Base-by-base conservation (phyloP, 2,888 invertebrate genomes). In the Tryphoninae sp. region DNA sequence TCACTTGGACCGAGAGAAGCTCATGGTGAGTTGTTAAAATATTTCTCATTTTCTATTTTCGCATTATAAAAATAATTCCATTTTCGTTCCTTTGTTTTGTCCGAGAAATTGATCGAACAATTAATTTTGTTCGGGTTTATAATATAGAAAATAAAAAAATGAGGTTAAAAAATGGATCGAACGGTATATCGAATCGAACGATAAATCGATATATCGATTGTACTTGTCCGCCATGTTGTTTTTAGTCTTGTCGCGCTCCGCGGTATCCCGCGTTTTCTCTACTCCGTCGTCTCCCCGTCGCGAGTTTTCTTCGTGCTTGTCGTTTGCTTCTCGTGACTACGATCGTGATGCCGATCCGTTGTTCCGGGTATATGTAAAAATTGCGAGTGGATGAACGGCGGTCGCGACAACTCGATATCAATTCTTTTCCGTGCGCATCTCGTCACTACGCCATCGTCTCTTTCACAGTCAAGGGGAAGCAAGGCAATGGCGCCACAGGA, bases 1-100 rank as follows among this genome's bases (percentile, higher is more conserved):
- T 83, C 93, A 93, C 86, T 92, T 96, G 90, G 95, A 95, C 90
- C 93, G 94, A 87, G 95, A 95, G 81, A 94, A 94, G 91, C 92
- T 96, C 85, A 92, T 93, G 93, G 96, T 95, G 92, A 93, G 94
- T 85, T 26, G 1, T 13, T 3, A 45, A 45, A 45, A 13, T 45
- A 1, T 45, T 11, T 45, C 8, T 23, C 23, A 9, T 73, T 22
- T 65, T 58, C 49, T 16, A 64, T 76, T 42, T 80, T 74, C 33
- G 33, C 33, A 33, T 68, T 75, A 74, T 79, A 78, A 58, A 72
- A n/a, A n/a, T 2, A n/a, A 65, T 45, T 2, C 26, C 23, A 23
- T 13, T 26, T 40, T 71, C 22, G 19, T 40, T 61, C 51, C 3
- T 55, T n/a, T 51, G 3, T 26, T 26, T 26, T 26, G 3, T 26